Base-by-base conservation (phyloP, 2,797 vertebrate genomes). In the Naso thynnoides region DNA sequence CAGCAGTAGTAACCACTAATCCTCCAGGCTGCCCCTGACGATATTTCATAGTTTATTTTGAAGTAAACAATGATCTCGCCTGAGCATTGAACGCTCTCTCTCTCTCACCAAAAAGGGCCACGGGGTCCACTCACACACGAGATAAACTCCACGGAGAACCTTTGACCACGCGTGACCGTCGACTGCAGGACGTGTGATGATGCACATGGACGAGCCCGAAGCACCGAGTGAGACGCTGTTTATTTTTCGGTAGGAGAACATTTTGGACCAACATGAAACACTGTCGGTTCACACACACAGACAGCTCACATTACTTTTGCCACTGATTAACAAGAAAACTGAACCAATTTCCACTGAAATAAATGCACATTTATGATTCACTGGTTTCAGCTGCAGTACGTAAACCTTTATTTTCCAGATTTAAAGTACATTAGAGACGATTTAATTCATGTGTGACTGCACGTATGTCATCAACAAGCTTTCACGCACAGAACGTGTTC, bases 241-340 rank as follows among this genome's bases (percentile, higher is more conserved):
- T 66, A 55, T 67, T 65, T 55, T 14, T n/a, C 29, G n/a, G 38
- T 45, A 8, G 57, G 15, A 38, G 16, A 4, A 49, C 55, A 54
- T 13, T 33, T 13, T 26, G 39, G 26, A 47, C n/a, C 44, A 49
- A 45, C 38, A 58, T 26, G 45, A n/a, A 19, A 56, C 33, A 41
- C 11, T 23, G n/a, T 18, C 8, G 44, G 16, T 27, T 24, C 14
- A 57, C 36, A 61, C 14, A 19, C 9, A 50, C 27, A 27, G 8
- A 15, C 6, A 14, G 21, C 29, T 53, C 23, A 16, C 36, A 49
- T 47, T 24, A 61, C 5, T 31, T 44, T 24, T 59, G 44, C 24
- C 26, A 42, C 8, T 1, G 47, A 19, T 50, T 50, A 19, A 9
- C 1, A 14, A 10, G 8, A 42, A 3, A 27, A 54, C 3, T 50